These are phyloP conservation scores for Entomobrya multifasciata DNA, from an alignment of 2,888 invertebrate genomes.

Conservation along the genomic window DNA sequence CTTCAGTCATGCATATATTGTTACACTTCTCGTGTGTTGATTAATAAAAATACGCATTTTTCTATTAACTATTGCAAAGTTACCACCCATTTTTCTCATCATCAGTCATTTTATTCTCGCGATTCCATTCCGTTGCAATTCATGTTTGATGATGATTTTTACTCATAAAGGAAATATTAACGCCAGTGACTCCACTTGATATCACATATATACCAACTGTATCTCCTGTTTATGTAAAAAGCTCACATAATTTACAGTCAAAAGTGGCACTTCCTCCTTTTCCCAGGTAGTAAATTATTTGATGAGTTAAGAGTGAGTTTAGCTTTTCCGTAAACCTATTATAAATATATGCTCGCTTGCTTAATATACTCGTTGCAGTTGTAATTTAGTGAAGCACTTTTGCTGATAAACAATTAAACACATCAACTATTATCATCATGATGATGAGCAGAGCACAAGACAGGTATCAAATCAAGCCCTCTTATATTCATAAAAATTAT, in stretches of 20 bases:
- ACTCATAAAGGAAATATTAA: no score
- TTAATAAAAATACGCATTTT: conserved; percentile 11
- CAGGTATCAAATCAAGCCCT: conserved; percentile 1
- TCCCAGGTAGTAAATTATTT: conserved; percentile 68
- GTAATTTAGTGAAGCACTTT: conserved; percentile 47
- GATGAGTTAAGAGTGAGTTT: conserved; percentile 47
- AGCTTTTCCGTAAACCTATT: background rate
- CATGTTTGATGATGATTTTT: background rate
- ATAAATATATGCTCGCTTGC: background rate
- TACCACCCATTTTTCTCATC: conserved; percentile 31
- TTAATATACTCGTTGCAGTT: conserved; percentile 44
- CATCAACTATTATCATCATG: conserved; percentile 43
- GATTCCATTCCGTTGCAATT: conserved; percentile 31
- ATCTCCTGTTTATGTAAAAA: conserved; percentile 16
- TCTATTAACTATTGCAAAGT: conserved; percentile 43
- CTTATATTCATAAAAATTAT: no score
- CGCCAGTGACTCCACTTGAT: background rate
- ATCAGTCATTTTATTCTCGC: conserved; percentile 11
- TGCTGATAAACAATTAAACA: conserved; percentile 53
- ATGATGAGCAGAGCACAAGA: conserved; percentile 12
- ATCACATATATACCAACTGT: no score
- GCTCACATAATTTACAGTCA: conserved; percentile 34
- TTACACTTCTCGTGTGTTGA: background rate
- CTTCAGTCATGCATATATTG: no score
- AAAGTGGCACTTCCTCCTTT: conserved; percentile 65